A percentile compares a stretch with the other conserved stretches of the same genome.
Conservation (phyloP, 2,888 invertebrate genomes). For the Rhaphigaster nebulosa region DNA sequence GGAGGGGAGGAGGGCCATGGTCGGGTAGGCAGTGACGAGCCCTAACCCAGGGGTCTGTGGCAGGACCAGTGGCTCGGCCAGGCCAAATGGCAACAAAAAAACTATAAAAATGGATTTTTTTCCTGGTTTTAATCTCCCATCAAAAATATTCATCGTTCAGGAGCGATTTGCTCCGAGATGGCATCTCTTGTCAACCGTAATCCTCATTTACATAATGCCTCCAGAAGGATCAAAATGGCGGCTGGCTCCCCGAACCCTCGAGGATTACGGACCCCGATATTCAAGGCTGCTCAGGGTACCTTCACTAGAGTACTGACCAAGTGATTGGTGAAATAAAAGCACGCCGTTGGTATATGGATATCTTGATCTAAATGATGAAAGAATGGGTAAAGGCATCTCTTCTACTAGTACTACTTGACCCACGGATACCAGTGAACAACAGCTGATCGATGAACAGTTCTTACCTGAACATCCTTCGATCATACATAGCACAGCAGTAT, state of each 20-base stretch:
- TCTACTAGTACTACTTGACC: no score
- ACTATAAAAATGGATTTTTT: neutral
- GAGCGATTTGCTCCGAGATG: neutral
- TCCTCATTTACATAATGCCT: slow-evolving; percentile 54
- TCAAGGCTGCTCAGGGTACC: neutral
- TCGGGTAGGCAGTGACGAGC: neutral
- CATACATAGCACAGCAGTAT: no score
- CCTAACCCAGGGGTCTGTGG: neutral
- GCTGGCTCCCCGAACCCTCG: neutral
- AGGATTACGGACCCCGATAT: neutral
- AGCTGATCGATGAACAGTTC: no score
- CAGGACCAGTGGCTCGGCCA: neutral
- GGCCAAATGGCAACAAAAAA: neutral
- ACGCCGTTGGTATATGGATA: no score
- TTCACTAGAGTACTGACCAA: neutral
- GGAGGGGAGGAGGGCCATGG: neutral
- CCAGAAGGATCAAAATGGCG: slow-evolving; percentile 15
- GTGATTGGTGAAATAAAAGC: neutral
- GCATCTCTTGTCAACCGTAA: slow-evolving; percentile 35
- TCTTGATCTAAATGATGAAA: no score
- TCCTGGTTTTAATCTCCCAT: slow-evolving; percentile 24
- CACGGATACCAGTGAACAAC: no score
- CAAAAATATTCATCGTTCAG: slow-evolving; percentile 49
- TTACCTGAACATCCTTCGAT: no score
- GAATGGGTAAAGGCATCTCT: no score